A percentile compares a stretch with the other conserved stretches of the same genome.
Conservation (phyloP, 2,797 vertebrate species). For the Leptoclinus maculatus region DNA sequence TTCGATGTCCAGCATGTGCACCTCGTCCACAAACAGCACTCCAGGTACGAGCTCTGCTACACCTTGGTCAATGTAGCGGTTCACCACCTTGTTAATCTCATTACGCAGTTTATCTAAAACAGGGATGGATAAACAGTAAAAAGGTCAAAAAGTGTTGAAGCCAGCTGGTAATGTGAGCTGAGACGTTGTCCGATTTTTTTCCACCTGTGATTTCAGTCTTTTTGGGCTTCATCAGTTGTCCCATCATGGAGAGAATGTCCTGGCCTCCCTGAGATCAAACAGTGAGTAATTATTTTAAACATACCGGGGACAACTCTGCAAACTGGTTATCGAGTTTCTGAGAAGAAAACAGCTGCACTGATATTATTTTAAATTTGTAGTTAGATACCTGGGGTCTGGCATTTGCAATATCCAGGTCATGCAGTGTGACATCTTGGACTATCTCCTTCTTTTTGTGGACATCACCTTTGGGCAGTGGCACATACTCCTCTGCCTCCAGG, state of each 20-base stretch:
- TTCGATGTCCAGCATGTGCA: conserved; percentile 99
- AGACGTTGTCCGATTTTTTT: background rate
- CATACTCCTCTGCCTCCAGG: conserved; percentile 99
- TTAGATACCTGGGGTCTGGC: conserved; percentile 93
- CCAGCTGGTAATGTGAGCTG: background rate
- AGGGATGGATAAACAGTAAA: background rate
- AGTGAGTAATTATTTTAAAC: background rate
- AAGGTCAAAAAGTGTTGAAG: background rate
- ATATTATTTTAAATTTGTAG: background rate
- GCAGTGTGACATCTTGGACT: conserved; percentile 98
- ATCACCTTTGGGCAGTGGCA: conserved; percentile 97
- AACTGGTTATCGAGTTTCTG: background rate
- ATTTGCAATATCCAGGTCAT: conserved; percentile 97
- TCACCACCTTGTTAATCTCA: conserved; percentile 99
- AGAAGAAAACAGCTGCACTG: background rate
- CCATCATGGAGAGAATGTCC: conserved; percentile 99
- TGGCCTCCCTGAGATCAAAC: conserved; percentile 90
- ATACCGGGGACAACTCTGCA: rapidly evolving
- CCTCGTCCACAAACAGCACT: conserved; percentile 96
- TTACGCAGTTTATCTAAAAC: conserved; percentile 92
- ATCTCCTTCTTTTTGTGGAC: conserved; percentile 99
- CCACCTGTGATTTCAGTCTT: conserved; percentile 99
- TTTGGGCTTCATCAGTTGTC: conserved; percentile 99
- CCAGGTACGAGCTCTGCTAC: conserved; percentile 97
- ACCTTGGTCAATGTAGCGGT: conserved; percentile 98